A percentile compares a stretch with the other conserved stretches of the same genome.
Evolutionary conservation across 2,113 vertebrate genomes (phyloP).

Genomic region (Lichenostomus cassidix): DNA sequence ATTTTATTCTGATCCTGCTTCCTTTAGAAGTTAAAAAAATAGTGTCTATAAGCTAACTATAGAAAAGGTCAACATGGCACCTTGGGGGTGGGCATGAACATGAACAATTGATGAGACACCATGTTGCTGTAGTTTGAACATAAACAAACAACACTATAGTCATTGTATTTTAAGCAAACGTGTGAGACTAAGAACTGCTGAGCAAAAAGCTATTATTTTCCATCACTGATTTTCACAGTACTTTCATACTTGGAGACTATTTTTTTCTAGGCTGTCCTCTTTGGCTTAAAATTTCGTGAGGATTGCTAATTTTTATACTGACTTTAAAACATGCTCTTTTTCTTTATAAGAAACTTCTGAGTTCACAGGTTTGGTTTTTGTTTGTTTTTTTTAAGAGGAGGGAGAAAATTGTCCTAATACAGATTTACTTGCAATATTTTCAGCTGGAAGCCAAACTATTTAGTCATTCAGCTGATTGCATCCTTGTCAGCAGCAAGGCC

Average conservation of each 20-base stretch:
- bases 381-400: background rate
- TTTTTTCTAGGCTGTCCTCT: background rate
- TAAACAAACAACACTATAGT: background rate
- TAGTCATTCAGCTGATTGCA: slow-evolving; percentile 16
- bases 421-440: background rate
- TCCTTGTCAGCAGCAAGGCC: background rate
- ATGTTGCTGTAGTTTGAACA: background rate
- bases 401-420: background rate
- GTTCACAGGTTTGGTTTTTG: background rate
- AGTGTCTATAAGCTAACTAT: background rate
- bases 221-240: background rate
- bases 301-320: background rate
- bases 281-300: background rate
- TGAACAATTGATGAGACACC: background rate
- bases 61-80: background rate
- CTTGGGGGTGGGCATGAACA: background rate
- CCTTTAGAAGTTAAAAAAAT: background rate
- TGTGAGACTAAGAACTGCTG: background rate
- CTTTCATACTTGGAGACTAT: background rate
- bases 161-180: background rate
- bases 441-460: background rate
- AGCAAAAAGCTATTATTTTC: background rate
- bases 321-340: background rate
- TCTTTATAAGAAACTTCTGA: background rate
- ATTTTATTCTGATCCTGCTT: background rate